Percentiles rank a stretch among this genome's conserved stretches.
Evolutionary conservation across 2,888 invertebrate species (phyloP).

Genomic region (Pocota personata): DNA sequence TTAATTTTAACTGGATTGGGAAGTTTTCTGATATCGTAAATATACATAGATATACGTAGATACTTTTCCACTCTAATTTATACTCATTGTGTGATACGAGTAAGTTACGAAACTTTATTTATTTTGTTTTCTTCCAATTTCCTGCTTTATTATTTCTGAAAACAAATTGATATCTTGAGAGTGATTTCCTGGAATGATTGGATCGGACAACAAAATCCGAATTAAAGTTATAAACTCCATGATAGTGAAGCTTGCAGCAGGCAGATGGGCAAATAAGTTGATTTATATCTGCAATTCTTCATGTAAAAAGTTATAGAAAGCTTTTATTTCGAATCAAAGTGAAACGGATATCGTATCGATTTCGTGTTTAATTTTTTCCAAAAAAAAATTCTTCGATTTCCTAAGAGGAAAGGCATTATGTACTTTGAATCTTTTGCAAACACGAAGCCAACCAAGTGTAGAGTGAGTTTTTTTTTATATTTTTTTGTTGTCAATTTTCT

Average conservation of each 20-base stretch:
- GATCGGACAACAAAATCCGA: conserved; percentile 1
- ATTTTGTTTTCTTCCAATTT: neutral
- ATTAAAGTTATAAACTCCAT: neutral
- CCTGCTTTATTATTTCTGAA: neutral
- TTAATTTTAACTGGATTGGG: conserved; percentile 40
- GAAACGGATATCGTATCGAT: neutral
- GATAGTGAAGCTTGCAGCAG: neutral
- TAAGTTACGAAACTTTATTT: conserved; percentile 7
- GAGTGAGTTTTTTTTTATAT: neutral
- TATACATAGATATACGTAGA: neutral
- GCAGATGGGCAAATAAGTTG: neutral
- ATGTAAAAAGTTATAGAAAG: neutral
- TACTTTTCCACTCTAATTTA: neutral
- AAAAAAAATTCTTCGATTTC: neutral
- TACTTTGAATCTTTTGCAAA: neutral
- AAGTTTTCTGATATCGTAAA: conserved; percentile 14
- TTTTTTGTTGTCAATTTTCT: neutral
- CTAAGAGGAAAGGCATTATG: neutral
- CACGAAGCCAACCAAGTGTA: neutral
- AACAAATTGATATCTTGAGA: conserved; percentile 6
- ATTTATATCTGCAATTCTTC: neutral
- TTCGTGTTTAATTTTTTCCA: neutral
- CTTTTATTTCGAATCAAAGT: neutral
- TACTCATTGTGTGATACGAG: neutral
- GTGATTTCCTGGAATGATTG: conserved; percentile 7